Conservation (phyloP, 2,797 vertebrate genomes). For the Channa striata region DNA sequence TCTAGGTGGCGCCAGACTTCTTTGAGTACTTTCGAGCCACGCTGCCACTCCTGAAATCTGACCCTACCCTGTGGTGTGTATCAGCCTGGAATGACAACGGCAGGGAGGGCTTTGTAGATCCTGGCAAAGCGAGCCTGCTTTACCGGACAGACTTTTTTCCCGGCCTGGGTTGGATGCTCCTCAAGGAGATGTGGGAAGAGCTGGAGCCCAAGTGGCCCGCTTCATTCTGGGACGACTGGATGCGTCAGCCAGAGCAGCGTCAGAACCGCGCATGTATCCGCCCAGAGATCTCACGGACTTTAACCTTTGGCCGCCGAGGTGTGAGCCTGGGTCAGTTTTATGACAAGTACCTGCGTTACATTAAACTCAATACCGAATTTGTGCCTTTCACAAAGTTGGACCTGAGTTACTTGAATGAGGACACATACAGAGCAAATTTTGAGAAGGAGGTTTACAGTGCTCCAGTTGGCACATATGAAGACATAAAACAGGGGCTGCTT, state of each 20-base stretch:
- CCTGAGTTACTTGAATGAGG: slow-evolving; percentile 88
- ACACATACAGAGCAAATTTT: slow-evolving; percentile 84
- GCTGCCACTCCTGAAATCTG: slow-evolving; percentile 82
- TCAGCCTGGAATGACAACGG: slow-evolving; percentile 98
- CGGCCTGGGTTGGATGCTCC: slow-evolving; percentile 91
- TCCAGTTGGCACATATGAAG: slow-evolving; percentile 85
- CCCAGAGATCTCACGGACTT: slow-evolving; percentile 92
- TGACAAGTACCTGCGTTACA: slow-evolving; percentile 94
- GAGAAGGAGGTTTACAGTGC: slow-evolving; percentile 86
- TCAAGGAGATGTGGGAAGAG: slow-evolving; percentile 90
- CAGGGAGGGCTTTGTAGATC: slow-evolving; percentile 89
- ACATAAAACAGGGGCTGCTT: slow-evolving; percentile 82
- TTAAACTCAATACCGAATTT: slow-evolving; percentile 91
- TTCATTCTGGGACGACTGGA: slow-evolving; percentile 98
- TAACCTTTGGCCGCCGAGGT: slow-evolving; percentile 94
- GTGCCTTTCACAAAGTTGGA: slow-evolving; percentile 92
- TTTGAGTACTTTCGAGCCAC: slow-evolving; percentile 93
- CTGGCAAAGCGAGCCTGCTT: slow-evolving; percentile 79
- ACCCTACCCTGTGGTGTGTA: slow-evolving; percentile 90
- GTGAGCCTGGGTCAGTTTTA: slow-evolving; percentile 97
- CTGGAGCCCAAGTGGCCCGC: slow-evolving; percentile 94
- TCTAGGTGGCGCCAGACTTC: slow-evolving; percentile 92
- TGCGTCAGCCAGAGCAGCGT: slow-evolving; percentile 91
- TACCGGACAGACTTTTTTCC: slow-evolving; percentile 97
- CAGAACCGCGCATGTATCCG: slow-evolving; percentile 88